phyloP scores from a whole-genome alignment of 2,113 vertebrate species.

The Panthera tigris region DNA sequence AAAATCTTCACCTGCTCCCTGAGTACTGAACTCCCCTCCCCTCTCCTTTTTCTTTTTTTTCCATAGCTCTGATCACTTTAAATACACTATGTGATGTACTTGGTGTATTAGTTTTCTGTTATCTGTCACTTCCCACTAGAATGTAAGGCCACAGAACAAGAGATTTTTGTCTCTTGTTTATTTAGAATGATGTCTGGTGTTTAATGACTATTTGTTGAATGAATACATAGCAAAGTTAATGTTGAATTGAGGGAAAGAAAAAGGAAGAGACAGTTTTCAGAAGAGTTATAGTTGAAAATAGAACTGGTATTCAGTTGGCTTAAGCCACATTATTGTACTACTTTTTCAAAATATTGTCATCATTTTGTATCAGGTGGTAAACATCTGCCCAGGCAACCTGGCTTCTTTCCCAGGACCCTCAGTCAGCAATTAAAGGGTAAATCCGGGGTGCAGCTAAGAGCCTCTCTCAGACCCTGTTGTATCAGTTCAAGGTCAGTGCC shows the following conservation, averaged over 20 bases:
- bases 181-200: not conserved
- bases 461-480: not conserved
- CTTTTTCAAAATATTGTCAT: not conserved
- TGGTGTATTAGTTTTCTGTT: not conserved
- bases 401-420: not conserved
- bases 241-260: not conserved
- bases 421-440: not conserved
- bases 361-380: not conserved
- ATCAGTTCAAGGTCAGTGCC: not conserved
- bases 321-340: not conserved
- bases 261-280: not conserved
- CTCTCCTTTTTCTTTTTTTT: not conserved
- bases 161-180: not conserved
- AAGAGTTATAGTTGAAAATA: not conserved
- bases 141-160: not conserved
- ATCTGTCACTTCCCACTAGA: not conserved
- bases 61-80: not conserved
- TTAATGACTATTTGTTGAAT: not conserved
- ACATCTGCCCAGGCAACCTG: not conserved
- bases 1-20: not conserved
- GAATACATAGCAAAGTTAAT: not conserved
- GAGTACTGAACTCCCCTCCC: not conserved
- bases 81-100: not conserved
- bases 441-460: not conserved
- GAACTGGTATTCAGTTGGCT: not conserved